A percentile compares a stretch with the other conserved stretches of the same genome.
Evolutionary conservation across 2,113 vertebrate genomes (phyloP).

Genomic region (Kryptolebias marmoratus): DNA sequence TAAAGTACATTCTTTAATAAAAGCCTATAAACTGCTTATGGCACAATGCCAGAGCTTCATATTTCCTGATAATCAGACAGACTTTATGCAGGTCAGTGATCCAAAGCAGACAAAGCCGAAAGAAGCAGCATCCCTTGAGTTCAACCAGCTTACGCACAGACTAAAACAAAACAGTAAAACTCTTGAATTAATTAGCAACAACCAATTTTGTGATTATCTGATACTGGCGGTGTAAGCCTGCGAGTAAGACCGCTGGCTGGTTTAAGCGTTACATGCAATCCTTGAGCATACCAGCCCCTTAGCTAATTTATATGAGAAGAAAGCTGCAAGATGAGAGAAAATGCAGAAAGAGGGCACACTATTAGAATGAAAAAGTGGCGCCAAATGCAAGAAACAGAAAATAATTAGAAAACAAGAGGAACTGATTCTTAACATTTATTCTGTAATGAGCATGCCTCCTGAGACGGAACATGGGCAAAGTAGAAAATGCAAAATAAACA

Average conservation of each 20-base stretch:
- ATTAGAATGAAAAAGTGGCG: slow-evolving; percentile 12
- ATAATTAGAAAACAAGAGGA: slow-evolving; percentile 48
- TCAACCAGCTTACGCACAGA: slow-evolving; percentile 2
- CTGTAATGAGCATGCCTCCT: slow-evolving; percentile 29
- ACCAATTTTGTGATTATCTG: slow-evolving; percentile 47
- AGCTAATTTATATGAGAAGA: slow-evolving; percentile 55
- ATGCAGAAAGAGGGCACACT: slow-evolving; percentile 19
- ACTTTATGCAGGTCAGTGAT: slow-evolving; percentile 35
- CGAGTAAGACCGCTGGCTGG: slow-evolving; percentile 41
- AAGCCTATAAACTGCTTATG: slow-evolving; percentile 33
- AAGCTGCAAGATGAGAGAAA: slow-evolving; percentile 35
- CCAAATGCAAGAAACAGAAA: background rate
- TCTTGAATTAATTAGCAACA: slow-evolving; percentile 58
- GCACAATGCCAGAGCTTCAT: slow-evolving; percentile 37
- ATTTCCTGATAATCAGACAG: slow-evolving; percentile 29
- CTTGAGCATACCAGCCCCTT: slow-evolving; percentile 54
- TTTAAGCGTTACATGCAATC: slow-evolving; percentile 41
- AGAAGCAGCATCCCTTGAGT: slow-evolving; percentile 29
- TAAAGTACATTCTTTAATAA: slow-evolving; percentile 33
- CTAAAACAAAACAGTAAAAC: slow-evolving; percentile 14
- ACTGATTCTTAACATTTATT: slow-evolving; percentile 37
- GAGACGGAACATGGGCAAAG: slow-evolving; percentile 22
- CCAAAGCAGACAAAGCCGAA: slow-evolving; percentile 24
- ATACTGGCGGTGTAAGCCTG: slow-evolving; percentile 26
- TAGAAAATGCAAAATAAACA: slow-evolving; percentile 32